A percentile compares a stretch with the other conserved stretches of the same genome.
phyloP scores from a whole-genome alignment of 1,140 invertebrate genomes.

The Drosophila virilis region DNA sequence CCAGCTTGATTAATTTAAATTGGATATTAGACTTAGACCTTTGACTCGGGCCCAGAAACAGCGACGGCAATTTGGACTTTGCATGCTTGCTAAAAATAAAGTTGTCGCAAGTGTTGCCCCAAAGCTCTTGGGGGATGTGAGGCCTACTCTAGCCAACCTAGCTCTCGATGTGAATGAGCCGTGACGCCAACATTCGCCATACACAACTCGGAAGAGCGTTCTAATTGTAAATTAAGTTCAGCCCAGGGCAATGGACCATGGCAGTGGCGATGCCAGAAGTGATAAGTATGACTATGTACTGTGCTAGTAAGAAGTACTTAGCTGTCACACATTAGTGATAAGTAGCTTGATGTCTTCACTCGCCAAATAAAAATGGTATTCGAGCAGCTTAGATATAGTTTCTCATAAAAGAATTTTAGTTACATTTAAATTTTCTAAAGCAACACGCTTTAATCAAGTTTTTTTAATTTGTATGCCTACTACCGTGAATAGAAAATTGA shows the following conservation, averaged over 20 bases:
- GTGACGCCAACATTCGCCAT: conserved; percentile 19
- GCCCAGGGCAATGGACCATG: background rate
- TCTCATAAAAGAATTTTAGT: too few species aligned
- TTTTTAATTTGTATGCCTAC: too few species aligned
- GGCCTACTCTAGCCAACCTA: background rate
- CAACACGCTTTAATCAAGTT: too few species aligned
- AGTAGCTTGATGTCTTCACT: too few species aligned
- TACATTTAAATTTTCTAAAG: too few species aligned
- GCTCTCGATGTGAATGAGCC: conserved; percentile 34
- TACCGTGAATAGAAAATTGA: too few species aligned
- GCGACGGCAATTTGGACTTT: conserved; percentile 16
- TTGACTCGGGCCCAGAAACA: conserved; percentile 10
- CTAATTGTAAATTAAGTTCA: conserved; percentile 53
- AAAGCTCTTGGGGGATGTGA: conserved; percentile 14
- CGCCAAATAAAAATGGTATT: too few species aligned
- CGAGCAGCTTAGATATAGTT: too few species aligned
- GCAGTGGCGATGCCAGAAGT: background rate
- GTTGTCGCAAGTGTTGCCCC: conserved; percentile 73
- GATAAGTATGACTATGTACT: background rate
- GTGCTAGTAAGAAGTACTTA: background rate
- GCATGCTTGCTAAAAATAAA: conserved; percentile 71
- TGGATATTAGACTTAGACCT: conserved; percentile 34
- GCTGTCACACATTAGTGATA: background rate
- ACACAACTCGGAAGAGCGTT: conserved; percentile 62
- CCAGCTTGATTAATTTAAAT: conserved; percentile 74